Base-by-base conservation (phyloP, 2,113 vertebrate genomes). In the Sturnus vulgaris region DNA sequence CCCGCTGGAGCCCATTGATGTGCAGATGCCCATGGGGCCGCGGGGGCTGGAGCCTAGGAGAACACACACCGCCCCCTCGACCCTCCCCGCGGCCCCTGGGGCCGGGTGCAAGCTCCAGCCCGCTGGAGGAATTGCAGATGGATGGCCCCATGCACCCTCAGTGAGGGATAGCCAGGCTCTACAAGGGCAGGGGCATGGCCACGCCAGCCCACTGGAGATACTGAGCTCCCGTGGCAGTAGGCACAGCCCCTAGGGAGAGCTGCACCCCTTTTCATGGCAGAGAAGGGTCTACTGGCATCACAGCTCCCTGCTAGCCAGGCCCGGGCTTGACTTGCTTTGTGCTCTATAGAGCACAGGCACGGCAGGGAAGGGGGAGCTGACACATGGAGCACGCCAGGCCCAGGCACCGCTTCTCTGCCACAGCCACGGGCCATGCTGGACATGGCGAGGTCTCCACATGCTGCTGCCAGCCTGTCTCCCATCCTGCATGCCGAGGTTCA, bases 21-120 rank as follows among this genome's bases (percentile, higher is more conserved):
- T 96, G 92, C 92, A 97, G 92, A 97, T 96, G 88, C 57, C 86
- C 71, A 17, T 59, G 86, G 83, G 92, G 91, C 89, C 89, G 1
- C 65, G 35, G 37, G 75, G 27, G 61, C 31, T 12, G 72, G 52
- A 80, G 83, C 76, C 35, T 59, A 33, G 63, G 47, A 82, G 55
- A 69, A 25, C 69, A 46, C 33, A 39, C 13, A 44, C 21, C 11
- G 21, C 40, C 30, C 30, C 18, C 18, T 8, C 39, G 22, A 23
- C n/a, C 28, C 69, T 68, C 16, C 53, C 28, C 31, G 31, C 27
- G 86, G 65, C 44, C 52, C 53, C 39, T 0, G 16, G 52, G 35
- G 33, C 9, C 16, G 42, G n/a, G 60, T 39, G 73, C 56, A 52
- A 23, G 42, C 17, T 60, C 46, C 39, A 23, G 55, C 78, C 40